Percentiles rank a stretch among this genome's conserved stretches.
Conservation (phyloP, 2,113 vertebrate genomes). For the Pycnonotus jocosus region DNA sequence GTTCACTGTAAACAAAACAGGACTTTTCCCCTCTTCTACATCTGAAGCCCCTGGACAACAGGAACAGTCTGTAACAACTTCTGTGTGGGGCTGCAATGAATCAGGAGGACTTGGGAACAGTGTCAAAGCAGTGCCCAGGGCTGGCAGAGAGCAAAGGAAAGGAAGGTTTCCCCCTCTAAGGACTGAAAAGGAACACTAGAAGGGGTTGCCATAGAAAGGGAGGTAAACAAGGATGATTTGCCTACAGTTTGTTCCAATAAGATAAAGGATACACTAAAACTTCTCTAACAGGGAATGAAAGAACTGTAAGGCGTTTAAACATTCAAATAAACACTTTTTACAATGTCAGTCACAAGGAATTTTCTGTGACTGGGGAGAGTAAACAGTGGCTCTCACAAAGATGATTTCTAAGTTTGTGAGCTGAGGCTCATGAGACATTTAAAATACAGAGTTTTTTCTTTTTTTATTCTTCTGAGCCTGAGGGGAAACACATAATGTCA, state of each 20-base stretch:
- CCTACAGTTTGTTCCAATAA: not conserved
- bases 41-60: not conserved
- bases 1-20: not conserved
- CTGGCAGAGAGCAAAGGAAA: not conserved
- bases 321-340: not conserved
- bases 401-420: not conserved
- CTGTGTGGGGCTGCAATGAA: fast-evolving
- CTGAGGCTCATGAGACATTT: not conserved
- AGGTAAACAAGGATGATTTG: not conserved
- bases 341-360: not conserved
- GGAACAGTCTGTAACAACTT: not conserved
- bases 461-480: not conserved
- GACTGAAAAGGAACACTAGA: not conserved
- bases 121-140: not conserved
- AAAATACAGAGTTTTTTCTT: not conserved
- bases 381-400: not conserved
- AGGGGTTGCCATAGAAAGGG: not conserved
- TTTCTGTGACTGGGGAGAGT: not conserved
- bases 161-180: not conserved
- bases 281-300: not conserved
- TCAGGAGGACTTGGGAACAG: not conserved
- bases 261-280: not conserved
- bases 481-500: not conserved
- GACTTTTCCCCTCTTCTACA: not conserved
- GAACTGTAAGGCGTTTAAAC: not conserved